Percentiles rank a stretch among this genome's conserved stretches.
These are phyloP conservation scores for Ranitomeya imitator DNA, from an alignment of 2,113 vertebrate species.

Conservation along the genomic window DNA sequence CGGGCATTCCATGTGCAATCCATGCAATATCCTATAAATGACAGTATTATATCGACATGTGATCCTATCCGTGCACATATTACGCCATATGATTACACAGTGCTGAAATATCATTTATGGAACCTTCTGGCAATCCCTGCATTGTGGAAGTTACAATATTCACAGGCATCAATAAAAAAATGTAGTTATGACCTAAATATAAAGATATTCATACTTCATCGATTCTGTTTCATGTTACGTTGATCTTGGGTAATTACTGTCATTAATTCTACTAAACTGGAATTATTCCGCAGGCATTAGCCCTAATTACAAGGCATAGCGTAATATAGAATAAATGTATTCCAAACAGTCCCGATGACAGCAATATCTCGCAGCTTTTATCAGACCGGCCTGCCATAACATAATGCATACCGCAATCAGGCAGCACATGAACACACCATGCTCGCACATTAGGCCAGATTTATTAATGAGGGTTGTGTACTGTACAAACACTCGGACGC, in stretches of 20 bases:
- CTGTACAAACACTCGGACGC: neutral
- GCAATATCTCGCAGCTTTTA: neutral
- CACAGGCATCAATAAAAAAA: slow-evolving; percentile 10
- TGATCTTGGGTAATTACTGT: slow-evolving; percentile 31
- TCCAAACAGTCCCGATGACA: slow-evolving; percentile 35
- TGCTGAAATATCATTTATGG: slow-evolving; percentile 37
- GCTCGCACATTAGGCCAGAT: neutral
- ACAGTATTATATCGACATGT: neutral
- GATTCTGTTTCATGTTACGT: slow-evolving; percentile 8
- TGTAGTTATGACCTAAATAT: neutral
- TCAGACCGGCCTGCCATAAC: neutral
- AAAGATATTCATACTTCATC: slow-evolving; percentile 3
- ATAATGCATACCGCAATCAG: neutral
- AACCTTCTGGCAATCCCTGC: neutral
- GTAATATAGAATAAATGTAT: neutral
- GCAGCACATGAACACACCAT: neutral
- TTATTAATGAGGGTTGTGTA: slow-evolving; percentile 23
- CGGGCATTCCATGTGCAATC: too few species aligned
- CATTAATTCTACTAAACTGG: slow-evolving; percentile 37
- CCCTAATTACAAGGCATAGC: neutral
- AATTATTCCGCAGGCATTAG: slow-evolving; percentile 1
- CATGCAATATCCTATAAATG: neutral
- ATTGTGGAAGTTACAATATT: slow-evolving; percentile 21
- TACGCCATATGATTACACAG: slow-evolving; percentile 3
- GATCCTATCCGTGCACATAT: neutral